These are phyloP conservation scores for Pardosa pseudoannulata DNA, from an alignment of 2,888 invertebrate genomes.

Conservation along the genomic window DNA sequence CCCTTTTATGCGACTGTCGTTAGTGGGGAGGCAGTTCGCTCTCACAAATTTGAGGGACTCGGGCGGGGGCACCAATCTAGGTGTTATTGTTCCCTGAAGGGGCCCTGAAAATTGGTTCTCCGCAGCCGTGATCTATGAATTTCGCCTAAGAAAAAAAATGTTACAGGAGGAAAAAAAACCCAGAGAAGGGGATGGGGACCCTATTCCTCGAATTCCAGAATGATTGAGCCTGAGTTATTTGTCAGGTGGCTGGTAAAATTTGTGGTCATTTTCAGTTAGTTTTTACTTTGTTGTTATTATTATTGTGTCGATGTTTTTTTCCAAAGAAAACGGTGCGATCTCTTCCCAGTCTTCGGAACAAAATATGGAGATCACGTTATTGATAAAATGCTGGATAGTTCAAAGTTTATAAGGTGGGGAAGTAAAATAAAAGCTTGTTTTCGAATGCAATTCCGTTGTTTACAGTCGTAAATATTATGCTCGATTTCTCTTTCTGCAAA, in stretches of 20 bases:
- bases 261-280: constrained; percentile 13
- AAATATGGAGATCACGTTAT: not conserved
- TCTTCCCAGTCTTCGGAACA: not conserved
- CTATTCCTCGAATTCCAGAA: constrained; percentile 15
- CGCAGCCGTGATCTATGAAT: constrained; percentile 57
- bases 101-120: constrained; percentile 31
- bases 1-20: constrained; percentile 65
- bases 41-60: not conserved
- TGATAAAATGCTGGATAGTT: not conserved
- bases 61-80: constrained; percentile 48
- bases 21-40: constrained; percentile 13
- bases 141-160: not conserved
- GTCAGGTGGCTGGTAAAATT: constrained; percentile 55
- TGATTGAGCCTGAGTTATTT: constrained; percentile 68
- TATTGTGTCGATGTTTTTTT: too few species aligned
- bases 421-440: too few species aligned
- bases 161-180: too few species aligned
- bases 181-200: constrained; percentile 4
- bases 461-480: too few species aligned
- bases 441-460: too few species aligned
- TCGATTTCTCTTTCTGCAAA: too few species aligned
- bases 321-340: not conserved
- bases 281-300: not conserved
- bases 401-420: not conserved
- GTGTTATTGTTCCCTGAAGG: constrained; percentile 50